Evolutionary conservation across 2,888 invertebrate species (phyloP).

Genomic region (Philereme transversata): DNA sequence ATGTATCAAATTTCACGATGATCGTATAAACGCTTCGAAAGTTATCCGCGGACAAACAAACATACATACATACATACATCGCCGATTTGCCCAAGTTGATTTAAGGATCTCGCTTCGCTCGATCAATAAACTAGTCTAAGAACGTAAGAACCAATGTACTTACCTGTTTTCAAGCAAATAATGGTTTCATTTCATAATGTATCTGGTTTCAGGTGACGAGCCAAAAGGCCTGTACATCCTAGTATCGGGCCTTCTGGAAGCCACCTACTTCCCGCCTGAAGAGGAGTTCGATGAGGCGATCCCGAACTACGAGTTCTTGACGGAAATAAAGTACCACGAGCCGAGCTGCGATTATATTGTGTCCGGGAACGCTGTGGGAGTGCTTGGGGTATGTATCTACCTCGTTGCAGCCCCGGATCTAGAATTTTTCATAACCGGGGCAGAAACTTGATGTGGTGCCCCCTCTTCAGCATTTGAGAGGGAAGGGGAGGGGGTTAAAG

Average conservation of each 20-base stretch:
- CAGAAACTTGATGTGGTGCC: no score
- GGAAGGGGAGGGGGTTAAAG: no score
- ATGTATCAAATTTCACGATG: no score
- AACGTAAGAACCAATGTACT: no score
- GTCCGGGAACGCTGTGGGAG: slow-evolving; percentile 85
- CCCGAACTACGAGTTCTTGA: slow-evolving; percentile 82
- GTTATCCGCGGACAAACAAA: no score
- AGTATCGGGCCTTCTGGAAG: slow-evolving; percentile 73
- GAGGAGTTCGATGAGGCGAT: slow-evolving; percentile 73
- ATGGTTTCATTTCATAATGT: no score
- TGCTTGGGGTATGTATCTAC: slow-evolving; percentile 71
- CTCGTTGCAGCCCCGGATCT: neutral
- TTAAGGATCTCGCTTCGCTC: no score
- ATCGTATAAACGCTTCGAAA: no score
- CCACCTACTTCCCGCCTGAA: slow-evolving; percentile 68
- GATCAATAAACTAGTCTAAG: no score
- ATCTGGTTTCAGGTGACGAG: slow-evolving; percentile 57
- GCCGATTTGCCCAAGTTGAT: neutral
- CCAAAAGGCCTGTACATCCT: slow-evolving; percentile 72
- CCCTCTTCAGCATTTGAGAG: no score
- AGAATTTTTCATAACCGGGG: no score
- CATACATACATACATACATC: neutral
- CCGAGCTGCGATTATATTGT: slow-evolving; percentile 82
- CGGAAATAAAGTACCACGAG: slow-evolving; percentile 73
- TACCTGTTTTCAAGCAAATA: neutral